Evolutionary conservation across 2,888 invertebrate species (phyloP).

Genomic region (Apamea anceps): DNA sequence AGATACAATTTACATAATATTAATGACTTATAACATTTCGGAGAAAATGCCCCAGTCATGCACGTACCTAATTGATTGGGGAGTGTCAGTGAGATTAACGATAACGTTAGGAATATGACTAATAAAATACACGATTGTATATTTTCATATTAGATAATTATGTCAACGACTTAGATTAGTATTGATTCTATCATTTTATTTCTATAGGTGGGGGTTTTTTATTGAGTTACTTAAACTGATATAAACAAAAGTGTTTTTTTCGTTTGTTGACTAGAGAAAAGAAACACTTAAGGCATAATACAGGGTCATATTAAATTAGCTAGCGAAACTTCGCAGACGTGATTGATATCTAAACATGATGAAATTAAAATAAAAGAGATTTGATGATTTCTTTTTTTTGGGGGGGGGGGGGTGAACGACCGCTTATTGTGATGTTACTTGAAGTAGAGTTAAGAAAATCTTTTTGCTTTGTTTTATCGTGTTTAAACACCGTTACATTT

Average conservation of each 20-base stretch:
- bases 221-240: not conserved
- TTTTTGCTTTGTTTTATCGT: too few relatives aligned
- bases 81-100: not conserved
- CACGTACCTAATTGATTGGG: not conserved
- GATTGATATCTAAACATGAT: too few relatives aligned
- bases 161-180: not conserved
- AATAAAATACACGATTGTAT: not conserved
- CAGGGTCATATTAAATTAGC: too few relatives aligned
- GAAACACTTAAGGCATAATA: not conserved
- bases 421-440: too few relatives aligned
- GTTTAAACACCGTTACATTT: too few relatives aligned
- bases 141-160: not conserved
- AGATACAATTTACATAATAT: conserved; percentile 1
- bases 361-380: too few relatives aligned
- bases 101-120: too few relatives aligned
- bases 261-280: not conserved
- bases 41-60: conserved; percentile 6
- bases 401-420: too few relatives aligned
- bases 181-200: conserved; percentile 2
- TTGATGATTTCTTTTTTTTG: too few relatives aligned
- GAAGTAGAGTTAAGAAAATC: too few relatives aligned
- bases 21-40: not conserved
- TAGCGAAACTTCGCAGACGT: too few relatives aligned
- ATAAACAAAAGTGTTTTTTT: not conserved
- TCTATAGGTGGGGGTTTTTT: not conserved